Conservation (phyloP, 2,888 invertebrate species). For the Artemia sinica region DNA sequence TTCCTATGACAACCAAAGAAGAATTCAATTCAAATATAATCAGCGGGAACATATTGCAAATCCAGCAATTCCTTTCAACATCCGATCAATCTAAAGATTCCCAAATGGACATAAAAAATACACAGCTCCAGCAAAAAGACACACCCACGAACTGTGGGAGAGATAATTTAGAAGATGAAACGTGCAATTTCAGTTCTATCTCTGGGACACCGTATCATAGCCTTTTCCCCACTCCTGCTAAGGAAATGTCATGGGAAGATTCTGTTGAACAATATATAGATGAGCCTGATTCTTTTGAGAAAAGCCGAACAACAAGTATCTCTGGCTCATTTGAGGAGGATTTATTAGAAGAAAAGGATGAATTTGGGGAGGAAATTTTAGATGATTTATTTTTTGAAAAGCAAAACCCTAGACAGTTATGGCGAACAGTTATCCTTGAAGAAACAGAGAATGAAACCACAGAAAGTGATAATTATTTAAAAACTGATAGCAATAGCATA, state of each 20-base stretch:
- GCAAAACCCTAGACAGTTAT: not conserved
- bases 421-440: not conserved
- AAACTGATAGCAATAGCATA: not conserved
- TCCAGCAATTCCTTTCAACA: too few species aligned
- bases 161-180: not conserved
- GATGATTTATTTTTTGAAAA: constrained; percentile 7
- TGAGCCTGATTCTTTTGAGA: not conserved
- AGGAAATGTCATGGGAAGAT: not conserved
- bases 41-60: too few species aligned
- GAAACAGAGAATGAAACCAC: not conserved
- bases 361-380: constrained; percentile 1
- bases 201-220: not conserved
- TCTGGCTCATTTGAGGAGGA: constrained; percentile 2
- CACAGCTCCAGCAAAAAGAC: not conserved
- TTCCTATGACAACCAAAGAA: not conserved
- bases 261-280: not conserved
- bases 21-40: not conserved
- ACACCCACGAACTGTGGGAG: not conserved
- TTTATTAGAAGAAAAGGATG: constrained; percentile 2
- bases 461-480: not conserved
- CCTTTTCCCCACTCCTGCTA: not conserved
- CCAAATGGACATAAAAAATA: too few species aligned
- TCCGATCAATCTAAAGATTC: too few species aligned
- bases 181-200: not conserved
- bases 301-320: not conserved